A percentile compares a stretch with the other conserved stretches of the same genome.
Evolutionary conservation across 2,113 vertebrate species (phyloP).

Genomic region (Vulpes lagopus): DNA sequence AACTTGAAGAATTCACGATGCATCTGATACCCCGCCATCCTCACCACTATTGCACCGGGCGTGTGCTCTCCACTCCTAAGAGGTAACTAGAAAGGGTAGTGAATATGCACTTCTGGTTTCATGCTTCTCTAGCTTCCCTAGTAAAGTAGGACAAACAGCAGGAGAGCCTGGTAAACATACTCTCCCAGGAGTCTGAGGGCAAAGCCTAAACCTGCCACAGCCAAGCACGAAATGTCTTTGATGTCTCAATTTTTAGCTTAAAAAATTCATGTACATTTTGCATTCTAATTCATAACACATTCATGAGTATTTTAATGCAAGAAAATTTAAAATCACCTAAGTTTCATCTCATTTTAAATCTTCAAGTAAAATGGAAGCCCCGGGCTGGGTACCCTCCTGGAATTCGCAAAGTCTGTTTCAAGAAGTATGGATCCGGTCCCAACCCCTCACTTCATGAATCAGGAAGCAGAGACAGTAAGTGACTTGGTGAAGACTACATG

Average conservation of each 20-base stretch:
- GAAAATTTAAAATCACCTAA: constrained; percentile 48
- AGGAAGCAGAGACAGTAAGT: background rate
- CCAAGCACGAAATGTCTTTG: constrained; percentile 48
- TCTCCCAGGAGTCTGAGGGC: constrained; percentile 31
- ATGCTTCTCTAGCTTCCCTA: background rate
- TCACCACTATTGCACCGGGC: background rate
- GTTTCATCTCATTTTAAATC: constrained; percentile 39
- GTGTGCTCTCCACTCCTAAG: background rate
- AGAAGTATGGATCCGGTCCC: background rate
- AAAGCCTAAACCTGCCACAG: constrained; percentile 9
- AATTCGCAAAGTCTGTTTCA: background rate
- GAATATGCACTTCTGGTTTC: background rate
- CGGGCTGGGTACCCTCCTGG: background rate
- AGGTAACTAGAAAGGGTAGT: background rate
- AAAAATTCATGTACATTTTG: constrained; percentile 73
- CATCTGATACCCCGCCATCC: rapidly evolving
- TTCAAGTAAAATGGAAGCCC: constrained; percentile 23
- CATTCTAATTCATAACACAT: constrained; percentile 66
- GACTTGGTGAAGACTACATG: background rate
- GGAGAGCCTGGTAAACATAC: background rate
- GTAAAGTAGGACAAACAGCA: constrained; percentile 42
- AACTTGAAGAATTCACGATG: background rate
- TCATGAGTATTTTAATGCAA: constrained; percentile 51
- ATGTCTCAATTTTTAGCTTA: constrained; percentile 63
- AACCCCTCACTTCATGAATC: background rate